Percentiles rank a stretch among this genome's conserved stretches.
These are phyloP conservation scores for Neogobius melanostomus DNA, from an alignment of 2,113 vertebrate species.

Conservation along the genomic window DNA sequence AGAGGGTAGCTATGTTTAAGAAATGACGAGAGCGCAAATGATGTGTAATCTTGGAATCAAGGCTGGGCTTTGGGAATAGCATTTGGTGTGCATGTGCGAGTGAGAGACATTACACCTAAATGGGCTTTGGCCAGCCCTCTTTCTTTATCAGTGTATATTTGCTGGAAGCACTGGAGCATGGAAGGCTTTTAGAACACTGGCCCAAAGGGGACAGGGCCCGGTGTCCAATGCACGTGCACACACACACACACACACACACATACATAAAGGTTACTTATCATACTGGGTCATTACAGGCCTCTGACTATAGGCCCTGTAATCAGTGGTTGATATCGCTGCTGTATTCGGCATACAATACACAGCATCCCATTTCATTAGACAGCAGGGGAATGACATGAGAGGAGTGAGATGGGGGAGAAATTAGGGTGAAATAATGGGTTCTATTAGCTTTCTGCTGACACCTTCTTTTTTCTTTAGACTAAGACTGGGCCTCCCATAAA, in stretches of 20 bases:
- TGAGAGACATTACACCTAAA: constrained; percentile 68
- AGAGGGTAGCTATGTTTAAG: constrained; percentile 70
- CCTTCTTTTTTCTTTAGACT: constrained; percentile 50
- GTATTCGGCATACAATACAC: constrained; percentile 59
- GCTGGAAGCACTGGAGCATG: constrained; percentile 75
- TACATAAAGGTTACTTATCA: constrained; percentile 66
- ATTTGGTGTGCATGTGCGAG: constrained; percentile 42
- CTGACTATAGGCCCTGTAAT: constrained; percentile 73
- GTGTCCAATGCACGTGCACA: constrained; percentile 48
- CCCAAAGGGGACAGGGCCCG: constrained; percentile 68
- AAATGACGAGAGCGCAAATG: constrained; percentile 67
- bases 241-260: constrained; percentile 52
- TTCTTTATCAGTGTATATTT: constrained; percentile 81
- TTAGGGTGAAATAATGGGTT: constrained; percentile 19
- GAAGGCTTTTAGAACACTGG: constrained; percentile 76
- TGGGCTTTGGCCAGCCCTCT: constrained; percentile 57
- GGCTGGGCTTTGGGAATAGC: constrained; percentile 43
- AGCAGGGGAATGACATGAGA: constrained; percentile 57
- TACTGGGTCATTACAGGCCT: constrained; percentile 75
- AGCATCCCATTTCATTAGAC: constrained; percentile 40
- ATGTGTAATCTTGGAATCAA: constrained; percentile 72
- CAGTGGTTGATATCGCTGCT: constrained; percentile 68
- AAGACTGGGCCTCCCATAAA: constrained; percentile 39
- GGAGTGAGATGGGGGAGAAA: constrained; percentile 21
- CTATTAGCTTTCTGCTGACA: constrained; percentile 7